A percentile compares a stretch with the other conserved stretches of the same genome.
Conservation (phyloP, 1,140 invertebrate species). For the Dreissena rostriformis region DNA sequence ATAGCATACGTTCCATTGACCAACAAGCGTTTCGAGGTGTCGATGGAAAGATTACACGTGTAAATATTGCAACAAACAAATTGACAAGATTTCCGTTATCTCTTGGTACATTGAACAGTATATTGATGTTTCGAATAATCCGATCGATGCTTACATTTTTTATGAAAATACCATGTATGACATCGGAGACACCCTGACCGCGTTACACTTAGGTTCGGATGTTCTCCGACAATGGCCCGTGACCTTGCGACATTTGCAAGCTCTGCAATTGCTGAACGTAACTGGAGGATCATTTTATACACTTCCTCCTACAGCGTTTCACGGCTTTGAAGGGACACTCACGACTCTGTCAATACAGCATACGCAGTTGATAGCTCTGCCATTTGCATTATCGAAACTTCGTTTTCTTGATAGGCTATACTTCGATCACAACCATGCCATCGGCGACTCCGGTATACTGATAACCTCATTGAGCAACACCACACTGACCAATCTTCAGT, state of each 20-base stretch:
- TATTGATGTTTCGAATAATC: conserved; percentile 36
- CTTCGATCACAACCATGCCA: conserved; percentile 52
- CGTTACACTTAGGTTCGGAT: conserved; percentile 31
- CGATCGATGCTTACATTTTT: conserved; percentile 29
- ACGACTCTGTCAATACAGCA: conserved; percentile 30
- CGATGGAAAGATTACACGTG: not conserved
- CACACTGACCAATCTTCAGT: conserved; percentile 15
- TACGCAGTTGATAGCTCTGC: conserved; percentile 47
- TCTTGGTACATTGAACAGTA: not conserved
- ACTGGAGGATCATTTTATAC: conserved; percentile 39
- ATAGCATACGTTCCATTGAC: conserved; percentile 16
- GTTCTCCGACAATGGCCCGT: not conserved
- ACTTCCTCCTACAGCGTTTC: conserved; percentile 36
- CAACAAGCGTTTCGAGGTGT: conserved; percentile 20
- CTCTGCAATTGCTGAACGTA: conserved; percentile 15
- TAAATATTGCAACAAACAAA: conserved; percentile 17
- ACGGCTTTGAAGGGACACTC: conserved; percentile 53
- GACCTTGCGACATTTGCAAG: conserved; percentile 40
- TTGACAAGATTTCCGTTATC: conserved; percentile 17
- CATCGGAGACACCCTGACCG: conserved; percentile 26
- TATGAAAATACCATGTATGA: conserved; percentile 27
- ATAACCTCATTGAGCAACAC: conserved; percentile 33
- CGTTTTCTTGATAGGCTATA: conserved; percentile 25
- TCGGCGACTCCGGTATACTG: conserved; percentile 49
- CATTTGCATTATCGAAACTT: conserved; percentile 33